These are phyloP conservation scores for Anoplopoma fimbria DNA, from an alignment of 2,113 vertebrate genomes.

Conservation along the genomic window DNA sequence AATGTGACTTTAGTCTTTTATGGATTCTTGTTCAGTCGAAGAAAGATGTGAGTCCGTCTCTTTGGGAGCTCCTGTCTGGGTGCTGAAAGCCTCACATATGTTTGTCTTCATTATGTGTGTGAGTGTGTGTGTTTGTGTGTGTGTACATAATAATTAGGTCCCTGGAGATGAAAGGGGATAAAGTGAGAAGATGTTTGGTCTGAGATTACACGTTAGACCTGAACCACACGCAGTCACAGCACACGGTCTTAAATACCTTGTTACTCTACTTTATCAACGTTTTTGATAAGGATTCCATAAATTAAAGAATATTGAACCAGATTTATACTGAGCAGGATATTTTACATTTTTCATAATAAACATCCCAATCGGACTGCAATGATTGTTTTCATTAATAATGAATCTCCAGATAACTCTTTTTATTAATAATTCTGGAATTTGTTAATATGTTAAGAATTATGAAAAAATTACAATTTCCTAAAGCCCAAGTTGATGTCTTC, in stretches of 20 bases:
- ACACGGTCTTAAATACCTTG: conserved; percentile 25
- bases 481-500: too few species aligned
- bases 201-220: conserved; percentile 34
- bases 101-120: conserved; percentile 45
- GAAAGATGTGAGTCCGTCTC: conserved; percentile 37
- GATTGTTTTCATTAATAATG: background rate
- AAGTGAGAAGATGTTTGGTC: conserved; percentile 48
- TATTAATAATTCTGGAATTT: too few species aligned
- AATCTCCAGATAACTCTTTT: too few species aligned
- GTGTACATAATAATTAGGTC: conserved; percentile 62
- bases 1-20: background rate
- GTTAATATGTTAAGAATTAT: too few species aligned
- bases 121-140: background rate
- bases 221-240: conserved; percentile 11
- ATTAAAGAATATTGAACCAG: background rate
- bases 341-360: too few species aligned
- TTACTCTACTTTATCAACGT: too few species aligned
- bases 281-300: background rate
- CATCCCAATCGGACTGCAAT: too few species aligned
- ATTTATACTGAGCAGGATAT: background rate
- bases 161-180: conserved; percentile 53
- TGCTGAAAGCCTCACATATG: conserved; percentile 60
- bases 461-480: too few species aligned
- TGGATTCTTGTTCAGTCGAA: background rate
- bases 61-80: conserved; percentile 58